These are phyloP conservation scores for Phengaris arion DNA, from an alignment of 2,888 invertebrate species.

Conservation along the genomic window DNA sequence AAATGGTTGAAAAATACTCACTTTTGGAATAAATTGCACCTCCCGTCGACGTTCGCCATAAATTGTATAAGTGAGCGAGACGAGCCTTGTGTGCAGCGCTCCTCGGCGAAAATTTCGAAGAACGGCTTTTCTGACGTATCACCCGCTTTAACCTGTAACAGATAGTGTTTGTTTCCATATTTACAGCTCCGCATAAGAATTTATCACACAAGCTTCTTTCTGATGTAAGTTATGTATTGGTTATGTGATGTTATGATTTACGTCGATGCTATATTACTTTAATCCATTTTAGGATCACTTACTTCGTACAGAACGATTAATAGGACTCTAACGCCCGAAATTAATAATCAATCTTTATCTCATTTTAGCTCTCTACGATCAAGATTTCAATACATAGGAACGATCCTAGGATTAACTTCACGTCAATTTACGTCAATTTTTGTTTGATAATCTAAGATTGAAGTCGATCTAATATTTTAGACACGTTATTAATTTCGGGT, in stretches of 20 bases:
- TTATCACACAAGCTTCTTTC: neutral
- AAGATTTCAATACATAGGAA: too few species aligned
- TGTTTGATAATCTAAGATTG: too few species aligned
- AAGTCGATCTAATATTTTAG: too few species aligned
- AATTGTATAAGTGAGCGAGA: slow-evolving; percentile 81
- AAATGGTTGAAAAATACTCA: slow-evolving; percentile 44
- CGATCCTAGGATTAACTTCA: too few species aligned
- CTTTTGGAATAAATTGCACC: slow-evolving; percentile 81
- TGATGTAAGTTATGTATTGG: neutral
- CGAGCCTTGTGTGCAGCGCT: slow-evolving; percentile 77
- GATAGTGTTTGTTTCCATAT: slow-evolving; percentile 31
- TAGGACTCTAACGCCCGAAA: too few species aligned
- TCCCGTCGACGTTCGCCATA: slow-evolving; percentile 82
- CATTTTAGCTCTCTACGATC: too few species aligned
- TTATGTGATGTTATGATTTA: too few species aligned
- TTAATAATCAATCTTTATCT: too few species aligned
- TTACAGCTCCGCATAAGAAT: slow-evolving; percentile 36
- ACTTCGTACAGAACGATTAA: too few species aligned
- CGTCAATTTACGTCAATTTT: too few species aligned
- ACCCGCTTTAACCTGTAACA: slow-evolving; percentile 51
- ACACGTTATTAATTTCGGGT: too few species aligned
- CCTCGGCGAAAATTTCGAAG: slow-evolving; percentile 78
- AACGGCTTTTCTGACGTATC: slow-evolving; percentile 66
- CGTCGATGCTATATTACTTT: neutral
- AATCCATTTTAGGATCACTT: neutral